Evolutionary conservation across 2,888 invertebrate species (phyloP).

Genomic region (Helleia helle): DNA sequence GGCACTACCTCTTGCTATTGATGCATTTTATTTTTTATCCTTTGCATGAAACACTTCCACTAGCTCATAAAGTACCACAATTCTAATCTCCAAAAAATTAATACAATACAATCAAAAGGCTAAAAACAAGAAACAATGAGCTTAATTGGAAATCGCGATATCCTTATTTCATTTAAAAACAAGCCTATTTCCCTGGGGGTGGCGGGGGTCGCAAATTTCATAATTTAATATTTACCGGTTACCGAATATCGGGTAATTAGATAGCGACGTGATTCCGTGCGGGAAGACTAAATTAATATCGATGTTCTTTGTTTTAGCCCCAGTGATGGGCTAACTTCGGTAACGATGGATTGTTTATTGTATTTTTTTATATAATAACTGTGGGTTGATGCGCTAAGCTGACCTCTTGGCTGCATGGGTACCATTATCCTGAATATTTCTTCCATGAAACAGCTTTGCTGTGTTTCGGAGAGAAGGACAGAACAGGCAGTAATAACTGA

Average conservation of each 20-base stretch:
- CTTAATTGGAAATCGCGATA: conserved; percentile 28
- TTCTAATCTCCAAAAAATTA: conserved; percentile 15
- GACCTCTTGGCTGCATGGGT: no score
- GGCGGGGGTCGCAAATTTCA: conserved; percentile 56
- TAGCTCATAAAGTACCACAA: no score
- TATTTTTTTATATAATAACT: background rate
- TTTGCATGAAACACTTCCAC: no score
- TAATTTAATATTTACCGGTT: conserved; percentile 67
- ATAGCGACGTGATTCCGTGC: conserved; percentile 67
- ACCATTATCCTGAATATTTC: no score
- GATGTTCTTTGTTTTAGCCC: conserved; percentile 57
- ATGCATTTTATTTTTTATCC: no score
- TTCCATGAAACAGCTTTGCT: no score
- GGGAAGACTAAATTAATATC: conserved; percentile 68
- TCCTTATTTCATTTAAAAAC: conserved; percentile 63
- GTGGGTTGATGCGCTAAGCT: no score
- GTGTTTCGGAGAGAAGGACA: no score
- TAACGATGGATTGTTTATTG: conserved; percentile 12
- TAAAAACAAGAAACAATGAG: no score
- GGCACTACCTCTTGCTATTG: no score
- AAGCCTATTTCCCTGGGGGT: conserved; percentile 53
- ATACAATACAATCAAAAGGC: conserved; percentile 17
- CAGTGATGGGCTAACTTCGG: conserved; percentile 34
- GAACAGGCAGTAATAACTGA: no score
- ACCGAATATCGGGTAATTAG: conserved; percentile 65